Evolutionary conservation across 2,797 vertebrate genomes (phyloP).

Genomic region (Cirrhinus molitorella): DNA sequence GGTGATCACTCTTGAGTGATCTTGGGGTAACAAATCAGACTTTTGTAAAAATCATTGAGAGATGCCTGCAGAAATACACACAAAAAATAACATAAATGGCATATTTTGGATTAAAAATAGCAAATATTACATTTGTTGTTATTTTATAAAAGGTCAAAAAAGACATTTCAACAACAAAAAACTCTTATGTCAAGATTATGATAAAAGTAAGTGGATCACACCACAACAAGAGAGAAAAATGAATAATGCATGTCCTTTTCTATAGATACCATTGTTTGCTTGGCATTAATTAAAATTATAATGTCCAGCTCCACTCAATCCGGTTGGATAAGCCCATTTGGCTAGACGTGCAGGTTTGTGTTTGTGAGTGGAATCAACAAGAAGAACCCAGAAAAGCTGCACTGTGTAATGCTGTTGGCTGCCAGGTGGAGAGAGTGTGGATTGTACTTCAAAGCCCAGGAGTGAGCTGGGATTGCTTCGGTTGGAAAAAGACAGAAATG

Average conservation of each 20-base stretch:
- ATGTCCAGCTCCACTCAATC: not conserved
- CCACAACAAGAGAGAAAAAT: not conserved
- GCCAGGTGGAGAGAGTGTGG: conserved; percentile 19
- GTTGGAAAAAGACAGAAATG: conserved; percentile 29
- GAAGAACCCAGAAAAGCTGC: conserved; percentile 9
- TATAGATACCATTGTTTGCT: not conserved
- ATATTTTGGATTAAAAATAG: not conserved
- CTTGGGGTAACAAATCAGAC: no score
- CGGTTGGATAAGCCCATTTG: conserved; percentile 6
- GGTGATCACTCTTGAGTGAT: no score
- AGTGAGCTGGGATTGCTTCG: conserved; percentile 13
- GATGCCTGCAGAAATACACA: not conserved
- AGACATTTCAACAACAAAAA: no score
- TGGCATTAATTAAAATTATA: not conserved
- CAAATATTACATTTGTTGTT: not conserved
- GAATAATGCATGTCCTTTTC: not conserved
- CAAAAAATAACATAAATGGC: not conserved
- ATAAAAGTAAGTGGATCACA: not conserved
- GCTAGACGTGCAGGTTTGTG: not conserved
- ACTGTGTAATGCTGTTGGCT: conserved; percentile 1
- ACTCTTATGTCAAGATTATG: not conserved
- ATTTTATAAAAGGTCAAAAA: not conserved
- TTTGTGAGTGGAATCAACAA: conserved; percentile 16
- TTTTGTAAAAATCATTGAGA: not conserved
- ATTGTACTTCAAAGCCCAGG: conserved; percentile 9